Evolutionary conservation across 2,797 vertebrate genomes (phyloP).

Genomic region (Liparis tanakae): DNA sequence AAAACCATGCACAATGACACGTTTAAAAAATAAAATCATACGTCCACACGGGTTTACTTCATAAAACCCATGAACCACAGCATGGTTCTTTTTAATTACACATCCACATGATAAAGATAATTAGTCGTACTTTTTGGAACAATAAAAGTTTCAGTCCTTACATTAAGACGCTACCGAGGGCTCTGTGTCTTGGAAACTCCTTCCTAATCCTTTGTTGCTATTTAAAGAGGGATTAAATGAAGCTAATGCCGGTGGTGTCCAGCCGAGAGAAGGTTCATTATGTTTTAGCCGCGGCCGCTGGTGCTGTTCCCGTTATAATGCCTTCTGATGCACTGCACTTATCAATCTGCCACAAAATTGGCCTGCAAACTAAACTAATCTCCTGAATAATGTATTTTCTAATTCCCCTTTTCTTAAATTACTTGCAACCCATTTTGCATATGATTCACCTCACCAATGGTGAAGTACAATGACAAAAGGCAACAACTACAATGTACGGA

Average conservation of each 20-base stretch:
- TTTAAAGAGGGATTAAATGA: constrained; percentile 83
- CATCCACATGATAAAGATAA: constrained; percentile 59
- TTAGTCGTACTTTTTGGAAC: constrained; percentile 70
- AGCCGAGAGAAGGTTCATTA: constrained; percentile 74
- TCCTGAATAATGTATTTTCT: constrained; percentile 69
- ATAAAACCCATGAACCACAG: no score
- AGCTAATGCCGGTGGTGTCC: constrained; percentile 79
- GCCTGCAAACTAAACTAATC: constrained; percentile 70
- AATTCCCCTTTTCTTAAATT: constrained; percentile 58
- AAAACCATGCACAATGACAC: not conserved
- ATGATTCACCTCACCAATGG: constrained; percentile 58
- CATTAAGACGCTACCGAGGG: constrained; percentile 73
- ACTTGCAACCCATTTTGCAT: constrained; percentile 70
- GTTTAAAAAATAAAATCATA: not conserved
- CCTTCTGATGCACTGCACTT: constrained; percentile 51
- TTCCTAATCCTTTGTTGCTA: constrained; percentile 80
- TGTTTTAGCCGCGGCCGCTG: constrained; percentile 59
- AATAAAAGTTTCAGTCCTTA: constrained; percentile 70
- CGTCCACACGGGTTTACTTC: no score
- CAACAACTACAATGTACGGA: no score
- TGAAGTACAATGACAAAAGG: constrained; percentile 35
- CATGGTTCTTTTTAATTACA: no score
- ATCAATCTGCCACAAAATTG: constrained; percentile 74
- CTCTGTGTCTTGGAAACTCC: constrained; percentile 79
- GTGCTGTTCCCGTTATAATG: constrained; percentile 47